These are phyloP conservation scores for Setophaga petechia DNA, from an alignment of 2,113 vertebrate species.

Conservation along the genomic window DNA sequence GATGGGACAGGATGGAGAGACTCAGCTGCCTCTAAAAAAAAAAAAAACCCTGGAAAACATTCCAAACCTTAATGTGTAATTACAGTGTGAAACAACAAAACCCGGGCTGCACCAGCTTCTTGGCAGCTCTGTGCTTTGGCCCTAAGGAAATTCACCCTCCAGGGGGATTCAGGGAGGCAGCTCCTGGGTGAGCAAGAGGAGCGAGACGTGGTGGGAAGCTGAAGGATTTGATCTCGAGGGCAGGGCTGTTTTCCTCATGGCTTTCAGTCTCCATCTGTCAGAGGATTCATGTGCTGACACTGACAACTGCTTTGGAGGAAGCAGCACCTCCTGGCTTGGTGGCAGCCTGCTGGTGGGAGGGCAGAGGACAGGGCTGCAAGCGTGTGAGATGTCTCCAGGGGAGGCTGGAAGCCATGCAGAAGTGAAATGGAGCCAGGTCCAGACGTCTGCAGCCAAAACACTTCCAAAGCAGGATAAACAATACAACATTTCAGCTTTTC, in stretches of 20 bases:
- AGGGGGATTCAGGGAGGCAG: neutral
- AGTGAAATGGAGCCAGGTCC: slow-evolving; percentile 36
- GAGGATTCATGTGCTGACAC: slow-evolving; percentile 36
- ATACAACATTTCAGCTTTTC: neutral
- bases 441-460: slow-evolving; percentile 18
- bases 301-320: slow-evolving; percentile 37
- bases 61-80: slow-evolving; percentile 45
- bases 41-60: neutral
- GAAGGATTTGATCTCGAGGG: slow-evolving; percentile 26
- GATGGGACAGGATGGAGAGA: slow-evolving; percentile 21
- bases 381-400: neutral
- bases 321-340: slow-evolving; percentile 46
- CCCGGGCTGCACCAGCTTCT: neutral
- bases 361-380: slow-evolving; percentile 14
- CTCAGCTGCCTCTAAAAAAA: neutral
- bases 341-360: slow-evolving; percentile 57
- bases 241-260: neutral
- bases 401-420: slow-evolving; percentile 30
- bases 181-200: neutral
- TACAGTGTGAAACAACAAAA: slow-evolving; percentile 54
- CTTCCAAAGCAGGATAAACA: slow-evolving; percentile 39
- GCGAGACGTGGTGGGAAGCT: neutral
- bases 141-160: neutral
- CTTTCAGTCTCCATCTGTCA: slow-evolving; percentile 60
- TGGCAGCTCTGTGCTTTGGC: slow-evolving; percentile 25